Conservation (phyloP, 2,113 vertebrate species). For the Grallaria varia region DNA sequence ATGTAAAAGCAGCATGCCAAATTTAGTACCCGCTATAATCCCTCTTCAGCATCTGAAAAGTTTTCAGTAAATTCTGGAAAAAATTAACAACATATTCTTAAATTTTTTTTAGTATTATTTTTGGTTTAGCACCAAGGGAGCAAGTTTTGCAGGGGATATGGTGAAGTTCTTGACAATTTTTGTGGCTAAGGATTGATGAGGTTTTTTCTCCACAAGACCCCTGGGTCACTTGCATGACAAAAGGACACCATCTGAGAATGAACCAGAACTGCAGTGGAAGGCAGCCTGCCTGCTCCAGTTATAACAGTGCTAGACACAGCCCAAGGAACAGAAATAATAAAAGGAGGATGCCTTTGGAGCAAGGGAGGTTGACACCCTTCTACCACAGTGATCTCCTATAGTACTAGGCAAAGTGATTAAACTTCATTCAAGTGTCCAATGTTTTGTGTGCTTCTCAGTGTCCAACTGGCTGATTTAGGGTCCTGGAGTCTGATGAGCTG, state of each 20-base stretch:
- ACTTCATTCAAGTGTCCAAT: neutral
- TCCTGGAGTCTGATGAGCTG: neutral
- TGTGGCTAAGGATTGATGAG: neutral
- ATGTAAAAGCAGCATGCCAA: neutral
- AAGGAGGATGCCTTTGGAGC: neutral
- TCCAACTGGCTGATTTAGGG: neutral
- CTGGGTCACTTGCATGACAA: neutral
- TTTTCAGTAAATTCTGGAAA: neutral
- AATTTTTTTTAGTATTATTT: too few species aligned
- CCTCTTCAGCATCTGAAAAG: neutral
- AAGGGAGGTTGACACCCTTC: neutral
- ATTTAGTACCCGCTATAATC: neutral
- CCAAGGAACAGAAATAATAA: neutral
- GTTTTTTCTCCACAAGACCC: neutral
- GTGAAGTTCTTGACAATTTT: neutral
- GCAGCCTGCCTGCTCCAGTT: neutral
- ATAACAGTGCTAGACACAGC: accelerated
- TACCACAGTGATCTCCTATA: neutral
- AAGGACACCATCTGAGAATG: neutral
- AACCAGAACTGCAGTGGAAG: neutral
- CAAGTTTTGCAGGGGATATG: neutral
- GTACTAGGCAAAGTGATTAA: neutral
- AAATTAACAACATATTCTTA: neutral
- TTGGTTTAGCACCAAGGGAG: neutral
- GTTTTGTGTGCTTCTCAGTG: neutral